phyloP scores from a whole-genome alignment of 2,113 vertebrate genomes.

The Rhinogobius similis region DNA sequence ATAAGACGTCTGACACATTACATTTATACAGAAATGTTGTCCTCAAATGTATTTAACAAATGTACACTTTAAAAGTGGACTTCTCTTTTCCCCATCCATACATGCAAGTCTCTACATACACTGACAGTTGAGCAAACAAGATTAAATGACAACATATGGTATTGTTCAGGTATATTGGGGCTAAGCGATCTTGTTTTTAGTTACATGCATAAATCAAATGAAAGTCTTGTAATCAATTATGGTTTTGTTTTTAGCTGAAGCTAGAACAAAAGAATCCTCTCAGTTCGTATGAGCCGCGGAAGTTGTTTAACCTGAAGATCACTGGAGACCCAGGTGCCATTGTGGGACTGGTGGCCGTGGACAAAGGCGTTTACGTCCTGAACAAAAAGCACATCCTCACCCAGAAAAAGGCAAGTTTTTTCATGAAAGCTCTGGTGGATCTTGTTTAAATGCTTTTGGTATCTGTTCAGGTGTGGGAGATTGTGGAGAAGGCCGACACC shows the following conservation, averaged over 20 bases:
- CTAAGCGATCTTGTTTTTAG: no score
- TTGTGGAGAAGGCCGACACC: slow-evolving; percentile 75
- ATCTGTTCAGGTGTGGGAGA: slow-evolving; percentile 78
- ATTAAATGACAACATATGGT: no score
- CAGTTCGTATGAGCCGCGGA: slow-evolving; percentile 40
- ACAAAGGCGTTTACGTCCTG: slow-evolving; percentile 79
- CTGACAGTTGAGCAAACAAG: no score
- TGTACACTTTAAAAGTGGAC: no score
- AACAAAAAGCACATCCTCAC: slow-evolving; percentile 80
- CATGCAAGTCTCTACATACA: no score
- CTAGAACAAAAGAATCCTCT: slow-evolving; percentile 27
- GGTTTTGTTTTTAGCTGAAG: slow-evolving; percentile 56
- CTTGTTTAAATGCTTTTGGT: not conserved
- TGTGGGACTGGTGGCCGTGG: slow-evolving; percentile 79
- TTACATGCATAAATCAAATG: no score
- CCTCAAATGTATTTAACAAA: no score
- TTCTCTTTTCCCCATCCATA: no score
- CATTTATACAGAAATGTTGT: no score
- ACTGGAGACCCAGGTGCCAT: slow-evolving; percentile 75
- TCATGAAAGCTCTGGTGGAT: not conserved
- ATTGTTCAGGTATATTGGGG: no score
- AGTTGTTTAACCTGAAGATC: slow-evolving; percentile 55
- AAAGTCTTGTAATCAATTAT: no score
- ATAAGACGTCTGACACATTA: no score
- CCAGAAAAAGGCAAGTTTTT: slow-evolving; percentile 74